Percentiles rank a stretch among this genome's conserved stretches.
phyloP scores from a whole-genome alignment of 2,888 invertebrate species.

The Andrena bicolor region DNA sequence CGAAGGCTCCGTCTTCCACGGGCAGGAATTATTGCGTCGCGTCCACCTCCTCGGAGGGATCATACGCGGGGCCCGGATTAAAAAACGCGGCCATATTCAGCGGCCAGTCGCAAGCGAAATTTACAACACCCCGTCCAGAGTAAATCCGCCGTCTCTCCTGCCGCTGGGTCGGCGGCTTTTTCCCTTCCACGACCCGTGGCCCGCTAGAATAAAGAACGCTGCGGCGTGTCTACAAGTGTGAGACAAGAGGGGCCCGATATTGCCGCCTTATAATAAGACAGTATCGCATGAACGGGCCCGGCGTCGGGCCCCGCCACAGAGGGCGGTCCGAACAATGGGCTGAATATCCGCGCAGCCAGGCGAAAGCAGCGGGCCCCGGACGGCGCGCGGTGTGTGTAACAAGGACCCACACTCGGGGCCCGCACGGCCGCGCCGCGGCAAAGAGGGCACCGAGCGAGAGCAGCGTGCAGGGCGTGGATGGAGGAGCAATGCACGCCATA shows the following conservation, averaged over 20 bases:
- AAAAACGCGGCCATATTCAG: conserved; percentile 39
- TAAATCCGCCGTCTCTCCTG: conserved; percentile 37
- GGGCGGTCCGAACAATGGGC: conserved; percentile 79
- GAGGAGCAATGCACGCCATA: conserved; percentile 81
- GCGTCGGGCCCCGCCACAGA: conserved; percentile 74
- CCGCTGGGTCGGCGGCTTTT: conserved; percentile 30
- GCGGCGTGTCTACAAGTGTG: conserved; percentile 76
- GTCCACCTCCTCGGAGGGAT: conserved; percentile 23
- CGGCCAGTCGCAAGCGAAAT: conserved; percentile 44
- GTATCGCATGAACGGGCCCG: conserved; percentile 78
- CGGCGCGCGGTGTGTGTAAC: conserved; percentile 62
- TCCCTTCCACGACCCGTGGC: conserved; percentile 40
- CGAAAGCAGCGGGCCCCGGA: neutral
- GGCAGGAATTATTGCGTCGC: conserved; percentile 39
- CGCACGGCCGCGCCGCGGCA: conserved; percentile 27
- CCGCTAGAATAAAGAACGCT: conserved; percentile 66
- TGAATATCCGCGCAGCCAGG: conserved; percentile 66
- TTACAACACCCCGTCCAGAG: conserved; percentile 50
- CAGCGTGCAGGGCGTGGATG: conserved; percentile 77
- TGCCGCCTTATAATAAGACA: conserved; percentile 83
- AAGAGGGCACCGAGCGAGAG: conserved; percentile 52
- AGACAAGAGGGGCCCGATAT: conserved; percentile 79
- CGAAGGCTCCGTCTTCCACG: neutral
- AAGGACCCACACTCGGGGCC: conserved; percentile 49
- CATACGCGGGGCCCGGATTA: conserved; percentile 15